phyloP scores from a whole-genome alignment of 2,797 vertebrate genomes.

The Danio aesculapii region DNA sequence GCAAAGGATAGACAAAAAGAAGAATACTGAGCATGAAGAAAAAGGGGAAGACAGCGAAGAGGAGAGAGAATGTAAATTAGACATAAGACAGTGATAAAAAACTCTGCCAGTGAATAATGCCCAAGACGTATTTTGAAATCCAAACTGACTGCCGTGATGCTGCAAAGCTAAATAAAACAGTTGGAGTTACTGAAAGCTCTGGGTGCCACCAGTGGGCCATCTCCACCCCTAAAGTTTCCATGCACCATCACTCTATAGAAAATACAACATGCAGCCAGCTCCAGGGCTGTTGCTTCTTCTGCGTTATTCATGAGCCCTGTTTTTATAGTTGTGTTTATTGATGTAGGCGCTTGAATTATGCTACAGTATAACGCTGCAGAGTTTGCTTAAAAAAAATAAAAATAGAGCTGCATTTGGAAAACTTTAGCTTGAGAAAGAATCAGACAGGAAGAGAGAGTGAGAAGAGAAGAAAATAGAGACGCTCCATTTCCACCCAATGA shows the following conservation, averaged over 20 bases:
- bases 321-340: constrained; percentile 52
- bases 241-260: constrained; percentile 29
- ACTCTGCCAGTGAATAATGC: constrained; percentile 47
- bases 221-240: constrained; percentile 6
- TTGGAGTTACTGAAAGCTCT: constrained; percentile 32
- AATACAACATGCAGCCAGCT: constrained; percentile 12
- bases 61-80: constrained; percentile 45
- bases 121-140: constrained; percentile 24
- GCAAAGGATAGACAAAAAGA: constrained; percentile 54
- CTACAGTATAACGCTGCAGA: constrained; percentile 18
- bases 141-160: constrained; percentile 30
- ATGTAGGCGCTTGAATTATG: background rate
- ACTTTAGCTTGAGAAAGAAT: constrained; percentile 22
- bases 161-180: constrained; percentile 59
- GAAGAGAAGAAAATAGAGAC: constrained; percentile 20
- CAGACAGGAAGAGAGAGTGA: constrained; percentile 24
- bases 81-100: constrained; percentile 51
- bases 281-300: constrained; percentile 26
- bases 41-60: constrained; percentile 11
- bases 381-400: constrained; percentile 21
- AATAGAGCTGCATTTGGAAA: constrained; percentile 2
- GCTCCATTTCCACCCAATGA: constrained; percentile 51
- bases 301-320: constrained; percentile 53
- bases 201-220: constrained; percentile 15
- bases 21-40: constrained; percentile 30